Conservation (phyloP, 2,797 vertebrate species). For the Tragelaphus oryx region DNA sequence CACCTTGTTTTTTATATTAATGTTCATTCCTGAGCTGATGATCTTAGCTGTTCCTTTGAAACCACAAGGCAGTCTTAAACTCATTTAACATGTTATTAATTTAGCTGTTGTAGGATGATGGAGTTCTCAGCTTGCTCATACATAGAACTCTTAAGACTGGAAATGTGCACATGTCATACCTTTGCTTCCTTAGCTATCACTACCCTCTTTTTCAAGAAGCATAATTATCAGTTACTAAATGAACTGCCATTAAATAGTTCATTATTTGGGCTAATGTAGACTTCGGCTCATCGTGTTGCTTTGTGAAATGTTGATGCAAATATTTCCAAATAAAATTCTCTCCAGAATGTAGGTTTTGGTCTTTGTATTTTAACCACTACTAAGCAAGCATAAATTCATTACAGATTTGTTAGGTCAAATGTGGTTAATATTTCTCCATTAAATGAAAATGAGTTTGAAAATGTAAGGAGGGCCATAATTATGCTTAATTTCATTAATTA, state of each 20-base stretch:
- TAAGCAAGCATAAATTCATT: background rate
- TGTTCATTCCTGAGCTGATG: slow-evolving; percentile 55
- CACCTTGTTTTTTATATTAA: background rate
- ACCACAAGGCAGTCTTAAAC: background rate
- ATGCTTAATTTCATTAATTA: background rate
- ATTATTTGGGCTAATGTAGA: background rate
- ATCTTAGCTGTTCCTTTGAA: slow-evolving; percentile 31
- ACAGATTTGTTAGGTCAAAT: slow-evolving; percentile 37
- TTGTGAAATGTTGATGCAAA: slow-evolving; percentile 4
- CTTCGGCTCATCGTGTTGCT: background rate
- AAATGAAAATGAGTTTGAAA: slow-evolving; percentile 49
- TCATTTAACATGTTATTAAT: slow-evolving; percentile 40
- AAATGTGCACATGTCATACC: background rate
- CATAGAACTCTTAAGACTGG: background rate
- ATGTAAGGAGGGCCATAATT: background rate
- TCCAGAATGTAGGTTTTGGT: background rate
- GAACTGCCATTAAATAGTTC: background rate
- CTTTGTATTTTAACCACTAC: slow-evolving; percentile 23
- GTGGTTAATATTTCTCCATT: background rate
- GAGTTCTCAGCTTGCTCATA: background rate
- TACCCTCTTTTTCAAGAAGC: background rate
- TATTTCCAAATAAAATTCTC: slow-evolving; percentile 50
- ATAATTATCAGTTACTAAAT: background rate
- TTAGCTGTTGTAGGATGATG: background rate
- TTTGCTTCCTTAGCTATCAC: background rate